Percentiles rank a stretch among this genome's conserved stretches.
Conservation (phyloP, 2,113 vertebrate species). For the Amphilophus citrinellus region DNA sequence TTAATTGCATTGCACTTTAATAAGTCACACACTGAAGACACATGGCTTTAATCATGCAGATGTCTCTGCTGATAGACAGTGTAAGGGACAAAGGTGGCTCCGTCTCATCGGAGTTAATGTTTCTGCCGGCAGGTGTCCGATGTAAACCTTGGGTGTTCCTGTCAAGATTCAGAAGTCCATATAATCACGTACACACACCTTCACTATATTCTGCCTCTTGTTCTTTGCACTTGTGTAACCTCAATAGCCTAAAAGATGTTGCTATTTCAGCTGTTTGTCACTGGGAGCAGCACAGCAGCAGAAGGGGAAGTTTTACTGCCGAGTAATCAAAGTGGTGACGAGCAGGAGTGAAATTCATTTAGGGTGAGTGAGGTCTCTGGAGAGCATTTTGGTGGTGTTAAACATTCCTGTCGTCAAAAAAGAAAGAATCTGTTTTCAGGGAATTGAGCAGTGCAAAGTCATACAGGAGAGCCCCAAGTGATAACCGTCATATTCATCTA, state of each 20-base stretch:
- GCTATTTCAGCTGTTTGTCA: conserved; percentile 66
- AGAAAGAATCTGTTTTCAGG: conserved; percentile 50
- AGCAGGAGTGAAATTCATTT: conserved; percentile 57
- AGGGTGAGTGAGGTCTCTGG: conserved; percentile 45
- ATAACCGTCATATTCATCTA: conserved; percentile 61
- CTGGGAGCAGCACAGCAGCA: conserved; percentile 23
- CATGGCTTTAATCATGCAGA: conserved; percentile 70
- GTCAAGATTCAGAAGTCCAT: conserved; percentile 37
- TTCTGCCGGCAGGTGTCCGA: conserved; percentile 23
- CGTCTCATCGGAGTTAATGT: conserved; percentile 37
- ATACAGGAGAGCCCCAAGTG: conserved; percentile 43
- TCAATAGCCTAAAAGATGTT: conserved; percentile 37
- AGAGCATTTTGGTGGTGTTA: conserved; percentile 54
- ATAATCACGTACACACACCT: conserved; percentile 18
- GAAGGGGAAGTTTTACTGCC: conserved; percentile 22
- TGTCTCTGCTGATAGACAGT: conserved; percentile 54
- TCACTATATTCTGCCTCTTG: neutral
- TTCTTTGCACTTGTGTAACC: conserved; percentile 25
- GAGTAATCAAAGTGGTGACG: conserved; percentile 56
- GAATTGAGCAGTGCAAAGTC: conserved; percentile 36
- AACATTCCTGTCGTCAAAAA: conserved; percentile 46
- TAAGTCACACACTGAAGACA: conserved; percentile 74
- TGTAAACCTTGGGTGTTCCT: conserved; percentile 21
- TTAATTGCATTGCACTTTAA: conserved; percentile 79
- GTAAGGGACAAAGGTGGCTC: conserved; percentile 38